A percentile compares a stretch with the other conserved stretches of the same genome.
phyloP scores from a whole-genome alignment of 2,797 vertebrate genomes.

The Schizothorax lantsangensis region DNA sequence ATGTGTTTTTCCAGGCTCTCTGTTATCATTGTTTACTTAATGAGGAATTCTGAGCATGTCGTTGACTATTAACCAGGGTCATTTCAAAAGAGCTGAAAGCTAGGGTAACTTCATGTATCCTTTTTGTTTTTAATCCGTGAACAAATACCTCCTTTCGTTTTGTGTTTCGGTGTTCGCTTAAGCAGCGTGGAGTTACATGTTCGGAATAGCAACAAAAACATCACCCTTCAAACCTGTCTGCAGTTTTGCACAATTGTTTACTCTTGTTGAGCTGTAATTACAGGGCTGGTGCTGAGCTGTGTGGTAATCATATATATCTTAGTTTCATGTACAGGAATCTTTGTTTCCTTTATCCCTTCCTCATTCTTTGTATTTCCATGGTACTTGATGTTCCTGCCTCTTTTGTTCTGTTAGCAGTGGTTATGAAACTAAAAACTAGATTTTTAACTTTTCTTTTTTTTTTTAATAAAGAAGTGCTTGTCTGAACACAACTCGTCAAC shows the following conservation, averaged over 20 bases:
- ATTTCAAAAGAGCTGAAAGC: slow-evolving; percentile 56
- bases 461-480: not conserved
- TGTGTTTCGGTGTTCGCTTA: not conserved
- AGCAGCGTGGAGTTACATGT: not conserved
- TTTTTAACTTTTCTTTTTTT: not conserved
- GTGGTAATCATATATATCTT: slow-evolving; percentile 36
- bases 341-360: slow-evolving; percentile 49
- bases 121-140: slow-evolving; percentile 11
- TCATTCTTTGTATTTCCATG: slow-evolving; percentile 41
- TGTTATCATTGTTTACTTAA: slow-evolving; percentile 60
- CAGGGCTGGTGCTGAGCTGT: slow-evolving; percentile 31
- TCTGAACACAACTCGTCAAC: not conserved
- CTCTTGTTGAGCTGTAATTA: slow-evolving; percentile 34
- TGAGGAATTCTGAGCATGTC: slow-evolving; percentile 71
- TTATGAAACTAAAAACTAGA: not conserved
- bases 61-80: slow-evolving; percentile 76
- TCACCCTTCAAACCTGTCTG: slow-evolving; percentile 14
- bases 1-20: slow-evolving; percentile 53
- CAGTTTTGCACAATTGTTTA: slow-evolving; percentile 35
- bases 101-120: not conserved
- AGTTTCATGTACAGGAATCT: slow-evolving; percentile 49
- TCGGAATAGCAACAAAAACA: slow-evolving; percentile 3
- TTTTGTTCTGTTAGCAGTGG: slow-evolving; percentile 25
- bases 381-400: slow-evolving; percentile 15
- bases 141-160: slow-evolving; percentile 8